phyloP scores from a whole-genome alignment of 2,888 invertebrate genomes.

The Oxycera nigricornis region DNA sequence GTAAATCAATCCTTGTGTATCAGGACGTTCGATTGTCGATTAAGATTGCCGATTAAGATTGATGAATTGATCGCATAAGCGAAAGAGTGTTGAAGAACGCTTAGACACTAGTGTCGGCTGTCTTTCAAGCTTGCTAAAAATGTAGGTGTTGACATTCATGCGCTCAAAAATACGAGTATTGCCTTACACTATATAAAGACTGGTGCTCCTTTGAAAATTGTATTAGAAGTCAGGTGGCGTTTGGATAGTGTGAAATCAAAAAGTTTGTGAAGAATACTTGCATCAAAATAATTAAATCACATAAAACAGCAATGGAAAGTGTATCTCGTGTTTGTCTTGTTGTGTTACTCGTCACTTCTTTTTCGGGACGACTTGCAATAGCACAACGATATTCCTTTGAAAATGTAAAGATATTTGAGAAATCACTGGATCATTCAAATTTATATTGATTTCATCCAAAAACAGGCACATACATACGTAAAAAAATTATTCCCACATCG shows the following conservation, averaged over 20 bases:
- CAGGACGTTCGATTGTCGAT: conserved; percentile 19
- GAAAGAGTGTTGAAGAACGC: neutral
- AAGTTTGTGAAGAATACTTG: neutral
- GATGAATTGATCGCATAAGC: conserved; percentile 35
- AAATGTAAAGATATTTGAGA: neutral
- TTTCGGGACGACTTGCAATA: neutral
- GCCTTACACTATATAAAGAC: conserved; percentile 19
- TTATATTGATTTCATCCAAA: too few species aligned
- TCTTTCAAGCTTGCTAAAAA: neutral
- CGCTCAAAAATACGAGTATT: too few species aligned
- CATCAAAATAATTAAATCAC: neutral
- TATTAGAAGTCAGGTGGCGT: conserved; percentile 8
- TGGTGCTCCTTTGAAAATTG: neutral
- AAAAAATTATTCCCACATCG: conserved; percentile 10
- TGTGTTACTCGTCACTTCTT: neutral
- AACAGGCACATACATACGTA: conserved; percentile 13
- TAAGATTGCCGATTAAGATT: conserved; percentile 39
- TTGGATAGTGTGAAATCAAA: neutral
- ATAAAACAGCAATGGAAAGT: neutral
- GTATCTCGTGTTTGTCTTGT: neutral
- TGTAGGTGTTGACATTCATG: conserved; percentile 32
- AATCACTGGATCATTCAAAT: neutral
- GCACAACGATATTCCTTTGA: neutral
- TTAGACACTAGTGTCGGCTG: neutral
- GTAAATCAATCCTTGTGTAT: conserved; percentile 12